These are phyloP conservation scores for Brachionus sp. DNA, from an alignment of 1,140 invertebrate species.

Conservation along the genomic window DNA sequence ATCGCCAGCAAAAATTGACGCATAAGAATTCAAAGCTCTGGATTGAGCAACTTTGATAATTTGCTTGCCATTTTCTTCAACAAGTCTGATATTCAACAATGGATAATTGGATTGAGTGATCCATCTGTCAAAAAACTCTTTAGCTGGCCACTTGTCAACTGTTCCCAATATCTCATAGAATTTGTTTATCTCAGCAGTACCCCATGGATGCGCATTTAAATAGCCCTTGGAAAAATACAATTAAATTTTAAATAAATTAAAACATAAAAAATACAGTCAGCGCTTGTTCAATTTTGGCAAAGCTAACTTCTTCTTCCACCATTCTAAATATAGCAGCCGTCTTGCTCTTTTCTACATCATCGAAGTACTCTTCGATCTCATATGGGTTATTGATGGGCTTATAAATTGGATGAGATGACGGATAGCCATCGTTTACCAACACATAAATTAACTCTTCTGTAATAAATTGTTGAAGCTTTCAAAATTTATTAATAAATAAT, in stretches of 20 bases:
- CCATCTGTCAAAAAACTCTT: constrained; percentile 42
- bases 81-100: neutral
- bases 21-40: constrained; percentile 19
- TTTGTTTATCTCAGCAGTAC: neutral
- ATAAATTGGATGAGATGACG: constrained; percentile 38
- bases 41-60: neutral
- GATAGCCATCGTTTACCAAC: constrained; percentile 1
- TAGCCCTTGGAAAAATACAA: neutral
- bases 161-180: constrained; percentile 12
- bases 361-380: constrained; percentile 45
- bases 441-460: constrained; percentile 26
- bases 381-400: constrained; percentile 9
- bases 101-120: constrained; percentile 29
- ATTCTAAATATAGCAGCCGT: constrained; percentile 43
- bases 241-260: neutral
- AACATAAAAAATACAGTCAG: constrained; percentile 10
- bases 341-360: constrained; percentile 25
- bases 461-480: constrained; percentile 30
- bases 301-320: constrained; percentile 35
- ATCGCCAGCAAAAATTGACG: constrained; percentile 20
- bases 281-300: neutral
- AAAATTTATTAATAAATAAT: neutral
- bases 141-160: constrained; percentile 21
- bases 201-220: constrained; percentile 36
- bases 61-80: neutral